Evolutionary conservation across 2,888 invertebrate species (phyloP).

Genomic region (Spodoptera littoralis): DNA sequence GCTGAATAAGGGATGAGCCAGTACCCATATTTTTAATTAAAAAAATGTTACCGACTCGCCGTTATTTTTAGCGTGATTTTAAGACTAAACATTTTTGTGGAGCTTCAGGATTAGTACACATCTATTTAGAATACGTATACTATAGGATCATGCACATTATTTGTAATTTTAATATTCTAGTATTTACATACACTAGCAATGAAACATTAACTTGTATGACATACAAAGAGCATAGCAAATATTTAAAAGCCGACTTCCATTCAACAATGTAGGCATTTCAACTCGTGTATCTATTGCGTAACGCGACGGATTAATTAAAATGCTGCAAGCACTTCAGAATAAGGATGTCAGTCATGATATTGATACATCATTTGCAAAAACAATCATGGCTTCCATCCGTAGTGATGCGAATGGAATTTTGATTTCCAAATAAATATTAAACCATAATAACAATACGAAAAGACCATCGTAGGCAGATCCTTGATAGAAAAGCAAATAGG

Average conservation of each 20-base stretch:
- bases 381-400: constrained; percentile 37
- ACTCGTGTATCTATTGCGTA: constrained; percentile 38
- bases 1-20: constrained; percentile 2
- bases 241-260: constrained; percentile 32
- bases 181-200: constrained; percentile 5
- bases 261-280: constrained; percentile 22
- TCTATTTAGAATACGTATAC: too few species aligned
- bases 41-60: not conserved
- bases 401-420: constrained; percentile 38
- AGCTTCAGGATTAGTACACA: too few species aligned
- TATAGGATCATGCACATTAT: not conserved
- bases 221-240: constrained; percentile 30
- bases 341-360: constrained; percentile 55
- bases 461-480: too few species aligned
- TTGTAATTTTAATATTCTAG: constrained; percentile 1
- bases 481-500: too few species aligned
- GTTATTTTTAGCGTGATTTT: too few species aligned
- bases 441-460: constrained; percentile 5
- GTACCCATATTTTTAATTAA: not conserved
- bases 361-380: constrained; percentile 48
- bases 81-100: too few species aligned
- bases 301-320: constrained; percentile 49
- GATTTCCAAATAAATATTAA: constrained; percentile 22
- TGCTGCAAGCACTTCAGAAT: constrained; percentile 47
- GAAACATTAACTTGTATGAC: constrained; percentile 20